Conservation (phyloP, 1,140 invertebrate species). For the Macrotrachela quadricornifera region DNA sequence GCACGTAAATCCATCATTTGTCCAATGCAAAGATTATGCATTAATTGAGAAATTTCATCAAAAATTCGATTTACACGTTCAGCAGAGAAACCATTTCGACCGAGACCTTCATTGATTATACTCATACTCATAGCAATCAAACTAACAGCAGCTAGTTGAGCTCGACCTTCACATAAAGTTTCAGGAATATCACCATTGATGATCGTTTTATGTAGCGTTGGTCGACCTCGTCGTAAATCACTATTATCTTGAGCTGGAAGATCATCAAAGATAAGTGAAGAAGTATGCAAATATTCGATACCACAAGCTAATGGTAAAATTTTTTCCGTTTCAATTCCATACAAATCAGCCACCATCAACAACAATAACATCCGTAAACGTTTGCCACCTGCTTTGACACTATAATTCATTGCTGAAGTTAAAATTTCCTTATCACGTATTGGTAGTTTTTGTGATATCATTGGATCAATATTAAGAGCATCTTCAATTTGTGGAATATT, state of each 20-base stretch:
- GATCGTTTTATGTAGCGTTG: background rate
- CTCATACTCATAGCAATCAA: too few species aligned
- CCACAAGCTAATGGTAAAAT: background rate
- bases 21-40: too few species aligned
- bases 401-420: conserved; percentile 4
- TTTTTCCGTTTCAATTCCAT: background rate
- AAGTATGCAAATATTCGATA: conserved; percentile 6
- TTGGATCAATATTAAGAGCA: too few species aligned
- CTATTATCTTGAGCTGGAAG: conserved; percentile 7
- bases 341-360: background rate
- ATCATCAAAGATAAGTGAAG: conserved; percentile 9
- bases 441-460: too few species aligned
- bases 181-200: background rate
- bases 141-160: too few species aligned
- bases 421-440: background rate
- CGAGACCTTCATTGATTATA: too few species aligned
- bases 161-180: too few species aligned
- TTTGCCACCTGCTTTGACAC: conserved; percentile 7
- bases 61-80: too few species aligned
- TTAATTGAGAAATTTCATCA: too few species aligned
- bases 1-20: too few species aligned
- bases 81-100: too few species aligned
- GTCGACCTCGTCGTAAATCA: background rate
- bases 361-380: conserved; percentile 2
- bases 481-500: too few species aligned